Conservation (phyloP, 2,113 vertebrate species). For the Podarcis raffonei region DNA sequence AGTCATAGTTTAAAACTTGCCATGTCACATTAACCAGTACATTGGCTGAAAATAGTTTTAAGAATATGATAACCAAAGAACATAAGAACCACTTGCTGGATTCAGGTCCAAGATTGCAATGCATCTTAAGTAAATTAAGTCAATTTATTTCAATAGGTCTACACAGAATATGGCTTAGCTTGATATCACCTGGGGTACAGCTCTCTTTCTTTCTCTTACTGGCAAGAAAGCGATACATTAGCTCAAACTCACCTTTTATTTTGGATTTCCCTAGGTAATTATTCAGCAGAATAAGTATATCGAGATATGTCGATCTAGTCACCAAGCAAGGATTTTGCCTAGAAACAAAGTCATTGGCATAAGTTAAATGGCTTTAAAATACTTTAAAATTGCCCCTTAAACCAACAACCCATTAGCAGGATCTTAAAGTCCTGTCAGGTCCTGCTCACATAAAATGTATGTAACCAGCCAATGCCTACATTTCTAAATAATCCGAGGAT, state of each 20-base stretch:
- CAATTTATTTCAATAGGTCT: no score
- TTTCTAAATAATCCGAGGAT: neutral
- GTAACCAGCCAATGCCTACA: neutral
- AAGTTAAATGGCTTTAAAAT: conserved; percentile 12
- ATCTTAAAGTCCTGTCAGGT: neutral
- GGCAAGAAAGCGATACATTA: conserved; percentile 11
- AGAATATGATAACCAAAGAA: no score
- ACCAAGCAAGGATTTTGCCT: conserved; percentile 89
- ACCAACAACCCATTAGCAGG: neutral
- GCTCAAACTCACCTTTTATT: conserved; percentile 60
- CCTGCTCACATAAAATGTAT: neutral
- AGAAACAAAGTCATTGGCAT: conserved; percentile 53
- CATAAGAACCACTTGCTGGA: no score
- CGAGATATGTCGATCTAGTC: conserved; percentile 89
- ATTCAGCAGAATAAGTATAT: conserved; percentile 82
- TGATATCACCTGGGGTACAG: neutral
- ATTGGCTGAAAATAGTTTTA: no score
- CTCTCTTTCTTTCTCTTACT: neutral
- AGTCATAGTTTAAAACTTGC: no score
- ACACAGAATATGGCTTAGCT: no score
- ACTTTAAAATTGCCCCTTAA: neutral
- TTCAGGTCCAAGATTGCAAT: no score
- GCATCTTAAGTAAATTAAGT: no score
- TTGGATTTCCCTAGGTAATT: conserved; percentile 63
- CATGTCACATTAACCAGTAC: no score